Percentiles rank a stretch among this genome's conserved stretches.
phyloP scores from a whole-genome alignment of 1,140 invertebrate genomes.

The Drosophila bipectinata region DNA sequence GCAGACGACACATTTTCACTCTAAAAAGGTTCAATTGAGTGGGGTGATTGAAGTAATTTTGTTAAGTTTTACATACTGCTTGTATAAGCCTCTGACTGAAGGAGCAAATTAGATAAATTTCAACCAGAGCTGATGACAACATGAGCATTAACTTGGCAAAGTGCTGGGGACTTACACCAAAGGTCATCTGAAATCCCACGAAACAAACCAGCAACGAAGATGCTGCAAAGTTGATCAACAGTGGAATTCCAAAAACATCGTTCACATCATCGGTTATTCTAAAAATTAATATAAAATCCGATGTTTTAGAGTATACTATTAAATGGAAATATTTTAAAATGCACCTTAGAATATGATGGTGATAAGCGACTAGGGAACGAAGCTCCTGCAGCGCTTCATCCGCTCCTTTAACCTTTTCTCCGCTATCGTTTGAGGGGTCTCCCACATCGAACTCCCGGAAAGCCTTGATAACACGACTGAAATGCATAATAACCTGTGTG shows the following conservation, averaged over 20 bases:
- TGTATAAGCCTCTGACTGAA: conserved; percentile 63
- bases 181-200: conserved; percentile 66
- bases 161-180: conserved; percentile 36
- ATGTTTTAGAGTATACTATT: background rate
- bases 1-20: conserved; percentile 38
- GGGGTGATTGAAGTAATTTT: too few relatives aligned
- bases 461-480: conserved; percentile 37
- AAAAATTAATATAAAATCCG: background rate
- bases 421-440: background rate
- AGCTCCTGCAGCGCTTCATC: conserved; percentile 43
- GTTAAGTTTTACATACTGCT: conserved; percentile 8
- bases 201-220: conserved; percentile 69
- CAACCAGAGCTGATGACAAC: conserved; percentile 13
- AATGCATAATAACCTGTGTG: conserved; percentile 71
- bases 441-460: conserved; percentile 25
- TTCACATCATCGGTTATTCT: conserved; percentile 66
- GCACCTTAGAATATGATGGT: conserved; percentile 56
- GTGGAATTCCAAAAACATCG: conserved; percentile 59
- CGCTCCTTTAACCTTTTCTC: background rate
- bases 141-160: conserved; percentile 45
- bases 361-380: conserved; percentile 48
- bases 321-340: background rate
- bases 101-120: conserved; percentile 56
- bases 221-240: conserved; percentile 60
- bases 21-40: conserved; percentile 3